These are phyloP conservation scores for Lepidocyrtinus sp. DNA, from an alignment of 2,888 invertebrate genomes.

Conservation along the genomic window DNA sequence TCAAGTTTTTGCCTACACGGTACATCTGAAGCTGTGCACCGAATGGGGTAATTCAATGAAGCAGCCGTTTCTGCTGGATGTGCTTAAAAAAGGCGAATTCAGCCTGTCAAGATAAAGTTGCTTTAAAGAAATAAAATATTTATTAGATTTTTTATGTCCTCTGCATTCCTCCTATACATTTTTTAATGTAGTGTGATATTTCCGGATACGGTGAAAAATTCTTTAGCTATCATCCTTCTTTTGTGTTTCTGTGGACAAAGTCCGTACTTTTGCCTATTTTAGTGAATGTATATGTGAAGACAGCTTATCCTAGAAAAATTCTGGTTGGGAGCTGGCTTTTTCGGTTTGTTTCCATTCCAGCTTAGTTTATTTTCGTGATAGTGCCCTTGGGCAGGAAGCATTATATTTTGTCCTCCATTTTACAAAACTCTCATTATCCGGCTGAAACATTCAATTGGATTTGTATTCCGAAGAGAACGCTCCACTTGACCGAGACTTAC, in stretches of 20 bases:
- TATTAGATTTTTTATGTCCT: conserved; percentile 20
- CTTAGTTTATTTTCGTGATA: conserved; percentile 24
- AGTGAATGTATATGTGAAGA: not conserved
- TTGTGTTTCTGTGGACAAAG: conserved; percentile 4
- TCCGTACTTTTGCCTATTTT: not conserved
- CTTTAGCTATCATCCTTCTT: not conserved
- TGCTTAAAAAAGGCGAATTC: conserved; percentile 30
- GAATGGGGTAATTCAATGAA: not conserved
- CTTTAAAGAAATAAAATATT: conserved; percentile 32
- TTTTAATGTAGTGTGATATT: conserved; percentile 9
- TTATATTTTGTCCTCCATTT: not conserved
- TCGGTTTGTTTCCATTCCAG: not conserved
- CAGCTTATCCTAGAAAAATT: not conserved
- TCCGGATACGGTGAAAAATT: not conserved
- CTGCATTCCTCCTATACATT: not conserved
- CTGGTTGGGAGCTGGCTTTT: not conserved
- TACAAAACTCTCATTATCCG: conserved; percentile 46
- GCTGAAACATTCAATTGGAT: conserved; percentile 44
- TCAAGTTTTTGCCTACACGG: not conserved
- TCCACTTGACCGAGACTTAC: conserved; percentile 24
- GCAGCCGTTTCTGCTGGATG: conserved; percentile 24
- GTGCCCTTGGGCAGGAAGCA: conserved; percentile 37
- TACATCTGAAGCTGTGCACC: not conserved
- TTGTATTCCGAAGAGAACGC: conserved; percentile 15
- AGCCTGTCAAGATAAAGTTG: conserved; percentile 25